phyloP scores from a whole-genome alignment of 2,797 vertebrate species.

The Rhabdomys pumilio region DNA sequence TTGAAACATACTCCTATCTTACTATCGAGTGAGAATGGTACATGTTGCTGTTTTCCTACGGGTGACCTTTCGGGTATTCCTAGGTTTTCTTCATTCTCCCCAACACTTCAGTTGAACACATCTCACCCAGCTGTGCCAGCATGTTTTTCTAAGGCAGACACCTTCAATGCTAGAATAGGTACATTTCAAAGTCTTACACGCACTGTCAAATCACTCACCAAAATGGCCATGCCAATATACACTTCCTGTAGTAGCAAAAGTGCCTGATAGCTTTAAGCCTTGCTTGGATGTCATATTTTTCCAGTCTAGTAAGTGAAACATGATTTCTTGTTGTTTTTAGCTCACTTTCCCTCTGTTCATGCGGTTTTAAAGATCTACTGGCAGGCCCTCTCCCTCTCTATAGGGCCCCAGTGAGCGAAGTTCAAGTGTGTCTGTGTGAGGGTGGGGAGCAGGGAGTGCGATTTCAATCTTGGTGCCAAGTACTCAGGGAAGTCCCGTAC shows the following conservation, averaged over 20 bases:
- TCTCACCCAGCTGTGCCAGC: background rate
- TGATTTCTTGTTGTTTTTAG: slow-evolving; percentile 57
- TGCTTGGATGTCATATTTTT: slow-evolving; percentile 65
- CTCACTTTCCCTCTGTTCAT: slow-evolving; percentile 54
- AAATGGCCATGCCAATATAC: slow-evolving; percentile 29
- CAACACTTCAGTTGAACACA: background rate
- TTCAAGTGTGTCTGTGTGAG: background rate
- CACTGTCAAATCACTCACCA: background rate
- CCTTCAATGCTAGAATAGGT: background rate
- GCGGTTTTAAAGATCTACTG: slow-evolving; percentile 28
- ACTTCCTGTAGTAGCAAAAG: slow-evolving; percentile 40
- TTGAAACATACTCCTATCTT: slow-evolving; percentile 30
- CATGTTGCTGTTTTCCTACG: background rate
- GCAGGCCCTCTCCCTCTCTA: background rate
- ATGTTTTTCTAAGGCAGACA: slow-evolving; percentile 51
- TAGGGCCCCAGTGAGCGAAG: slow-evolving; percentile 25
- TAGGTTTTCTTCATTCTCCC: background rate
- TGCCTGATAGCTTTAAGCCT: slow-evolving; percentile 7
- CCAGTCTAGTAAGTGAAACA: slow-evolving; percentile 65
- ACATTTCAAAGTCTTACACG: slow-evolving; percentile 19
- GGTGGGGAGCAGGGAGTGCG: background rate
- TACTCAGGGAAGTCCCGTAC: background rate
- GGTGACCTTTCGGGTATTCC: background rate
- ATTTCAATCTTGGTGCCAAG: slow-evolving; percentile 9
- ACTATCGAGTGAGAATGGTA: background rate